Conservation (phyloP, 23 tunicate genomes). For the Trididemnum miniatum region DNA sequence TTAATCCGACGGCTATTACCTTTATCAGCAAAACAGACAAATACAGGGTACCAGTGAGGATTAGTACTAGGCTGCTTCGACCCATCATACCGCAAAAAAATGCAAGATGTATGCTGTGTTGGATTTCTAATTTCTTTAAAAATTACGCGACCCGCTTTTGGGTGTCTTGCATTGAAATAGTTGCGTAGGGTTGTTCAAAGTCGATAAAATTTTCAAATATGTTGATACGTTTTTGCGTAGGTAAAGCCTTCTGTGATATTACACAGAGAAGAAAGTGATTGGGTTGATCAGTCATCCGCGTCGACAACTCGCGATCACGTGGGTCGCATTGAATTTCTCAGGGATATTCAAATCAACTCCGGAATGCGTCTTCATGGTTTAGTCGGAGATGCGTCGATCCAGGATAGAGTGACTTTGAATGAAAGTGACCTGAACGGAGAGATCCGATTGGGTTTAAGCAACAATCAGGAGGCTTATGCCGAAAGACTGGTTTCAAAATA, state of each 20-base stretch:
- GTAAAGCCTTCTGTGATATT: neutral
- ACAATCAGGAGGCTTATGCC: slow-evolving; percentile 82
- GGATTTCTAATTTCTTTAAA: neutral
- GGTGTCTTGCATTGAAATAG: neutral
- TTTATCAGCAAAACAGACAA: too few relatives aligned
- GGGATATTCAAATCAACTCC: slow-evolving; percentile 52
- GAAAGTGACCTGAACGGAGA: slow-evolving; percentile 40
- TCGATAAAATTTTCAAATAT: neutral
- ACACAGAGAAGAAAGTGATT: slow-evolving; percentile 27
- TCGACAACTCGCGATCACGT: slow-evolving; percentile 69
- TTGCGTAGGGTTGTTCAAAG: neutral
- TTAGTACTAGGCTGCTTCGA: too few relatives aligned
- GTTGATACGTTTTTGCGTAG: neutral
- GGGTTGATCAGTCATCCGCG: slow-evolving; percentile 48
- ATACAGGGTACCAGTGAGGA: too few relatives aligned
- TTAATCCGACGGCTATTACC: too few relatives aligned
- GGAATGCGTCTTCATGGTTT: slow-evolving; percentile 43
- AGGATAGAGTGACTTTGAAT: slow-evolving; percentile 10
- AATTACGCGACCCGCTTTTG: neutral
- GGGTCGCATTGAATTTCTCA: slow-evolving; percentile 69
- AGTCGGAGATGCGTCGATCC: slow-evolving; percentile 30
- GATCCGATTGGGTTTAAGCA: slow-evolving; percentile 47
- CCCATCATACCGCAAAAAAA: too few relatives aligned
- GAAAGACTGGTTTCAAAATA: slow-evolving; percentile 66
- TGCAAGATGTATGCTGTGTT: too few relatives aligned